A percentile compares a stretch with the other conserved stretches of the same genome.
Evolutionary conservation across 2,113 vertebrate genomes (phyloP).

Genomic region (Caranx ignobilis): DNA sequence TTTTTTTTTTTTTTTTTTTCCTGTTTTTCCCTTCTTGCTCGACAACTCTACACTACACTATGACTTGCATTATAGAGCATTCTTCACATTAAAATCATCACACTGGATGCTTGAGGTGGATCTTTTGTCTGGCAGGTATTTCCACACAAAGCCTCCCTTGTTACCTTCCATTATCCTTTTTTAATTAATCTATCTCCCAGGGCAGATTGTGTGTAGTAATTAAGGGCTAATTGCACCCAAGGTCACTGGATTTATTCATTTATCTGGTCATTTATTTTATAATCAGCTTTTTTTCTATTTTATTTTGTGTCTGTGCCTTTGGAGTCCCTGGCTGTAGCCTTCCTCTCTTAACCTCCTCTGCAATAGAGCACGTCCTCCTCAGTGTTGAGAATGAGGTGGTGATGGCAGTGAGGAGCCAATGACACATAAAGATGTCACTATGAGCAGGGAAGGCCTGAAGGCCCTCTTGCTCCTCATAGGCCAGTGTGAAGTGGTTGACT

Average conservation of each 20-base stretch:
- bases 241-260: slow-evolving; percentile 64
- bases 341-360: slow-evolving; percentile 12
- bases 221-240: slow-evolving; percentile 69
- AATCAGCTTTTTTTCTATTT: slow-evolving; percentile 35
- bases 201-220: slow-evolving; percentile 60
- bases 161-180: slow-evolving; percentile 53
- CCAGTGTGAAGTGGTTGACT: background rate
- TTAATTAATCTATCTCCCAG: slow-evolving; percentile 67
- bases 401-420: slow-evolving; percentile 40
- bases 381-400: slow-evolving; percentile 30
- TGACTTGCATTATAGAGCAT: background rate
- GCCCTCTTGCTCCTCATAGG: slow-evolving; percentile 19
- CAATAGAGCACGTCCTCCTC: slow-evolving; percentile 9
- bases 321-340: background rate
- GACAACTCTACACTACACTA: background rate
- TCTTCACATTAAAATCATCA: background rate
- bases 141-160: slow-evolving; percentile 40
- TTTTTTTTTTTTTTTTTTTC: background rate
- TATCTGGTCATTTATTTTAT: slow-evolving; percentile 61
- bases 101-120: slow-evolving; percentile 4
- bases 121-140: slow-evolving; percentile 51
- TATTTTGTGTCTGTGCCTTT: slow-evolving; percentile 19
- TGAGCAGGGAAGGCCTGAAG: slow-evolving; percentile 7
- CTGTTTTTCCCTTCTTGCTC: background rate
- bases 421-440: slow-evolving; percentile 44